Evolutionary conservation across 2,888 invertebrate species (phyloP).

Genomic region (Mimachlamys varia): DNA sequence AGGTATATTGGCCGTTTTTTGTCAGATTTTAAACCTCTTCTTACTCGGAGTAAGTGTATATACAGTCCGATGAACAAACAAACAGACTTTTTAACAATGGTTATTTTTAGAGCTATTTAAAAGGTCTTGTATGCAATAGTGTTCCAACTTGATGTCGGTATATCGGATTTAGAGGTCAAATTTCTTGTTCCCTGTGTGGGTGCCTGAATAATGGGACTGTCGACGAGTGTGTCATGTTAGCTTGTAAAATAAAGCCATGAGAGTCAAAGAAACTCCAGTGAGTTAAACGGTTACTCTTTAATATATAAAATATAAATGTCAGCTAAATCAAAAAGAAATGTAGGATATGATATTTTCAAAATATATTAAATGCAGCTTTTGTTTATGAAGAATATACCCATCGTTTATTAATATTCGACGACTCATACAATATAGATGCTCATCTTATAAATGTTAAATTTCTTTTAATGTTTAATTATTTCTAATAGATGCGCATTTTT

Average conservation of each 20-base stretch:
- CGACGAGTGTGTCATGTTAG: not conserved
- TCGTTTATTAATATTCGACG: no score
- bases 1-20: not conserved
- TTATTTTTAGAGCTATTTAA: not conserved
- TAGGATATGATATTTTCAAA: no score
- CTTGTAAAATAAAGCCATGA: not conserved
- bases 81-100: conserved; percentile 34
- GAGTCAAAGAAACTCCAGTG: no score
- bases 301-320: no score
- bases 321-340: no score
- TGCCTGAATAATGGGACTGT: not conserved
- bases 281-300: no score
- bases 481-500: no score
- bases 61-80: not conserved
- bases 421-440: no score
- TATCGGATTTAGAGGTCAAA: not conserved
- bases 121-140: not conserved
- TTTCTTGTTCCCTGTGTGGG: not conserved
- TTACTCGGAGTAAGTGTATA: not conserved
- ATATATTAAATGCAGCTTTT: no score
- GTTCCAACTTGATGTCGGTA: not conserved
- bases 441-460: no score
- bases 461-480: no score
- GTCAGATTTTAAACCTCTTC: conserved; percentile 23
- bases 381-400: no score